phyloP scores from a whole-genome alignment of 2,888 invertebrate genomes.

The Parelbella ahira region DNA sequence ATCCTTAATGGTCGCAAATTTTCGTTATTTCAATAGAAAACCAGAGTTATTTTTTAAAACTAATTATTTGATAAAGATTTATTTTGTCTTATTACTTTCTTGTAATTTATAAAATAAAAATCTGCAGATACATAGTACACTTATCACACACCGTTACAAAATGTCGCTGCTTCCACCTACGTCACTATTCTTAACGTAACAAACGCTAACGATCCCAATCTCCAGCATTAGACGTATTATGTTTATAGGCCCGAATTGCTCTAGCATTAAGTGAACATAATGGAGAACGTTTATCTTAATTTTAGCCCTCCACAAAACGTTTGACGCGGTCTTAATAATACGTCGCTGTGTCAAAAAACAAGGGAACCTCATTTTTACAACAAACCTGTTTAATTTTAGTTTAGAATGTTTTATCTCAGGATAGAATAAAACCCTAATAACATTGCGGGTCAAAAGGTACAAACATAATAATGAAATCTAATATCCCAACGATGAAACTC shows the following conservation, averaged over 20 bases:
- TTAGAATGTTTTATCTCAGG: constrained; percentile 7
- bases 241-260: constrained; percentile 71
- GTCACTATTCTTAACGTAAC: constrained; percentile 40
- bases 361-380: constrained; percentile 17
- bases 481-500: constrained; percentile 22
- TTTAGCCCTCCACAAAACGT: constrained; percentile 66
- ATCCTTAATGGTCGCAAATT: no score
- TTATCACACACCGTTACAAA: no score
- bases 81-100: no score
- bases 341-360: constrained; percentile 25
- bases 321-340: constrained; percentile 61
- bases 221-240: constrained; percentile 71
- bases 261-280: constrained; percentile 71
- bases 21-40: no score
- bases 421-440: constrained; percentile 23
- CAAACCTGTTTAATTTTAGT: constrained; percentile 16
- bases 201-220: constrained; percentile 50
- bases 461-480: constrained; percentile 25
- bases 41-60: no score
- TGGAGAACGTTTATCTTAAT: constrained; percentile 75
- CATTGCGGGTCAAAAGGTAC: constrained; percentile 20
- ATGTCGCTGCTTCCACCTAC: constrained; percentile 24
- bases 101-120: no score
- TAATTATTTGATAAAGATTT: no score
- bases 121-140: no score